These are phyloP conservation scores for Trididemnum nubilum DNA, from an alignment of 23 tunicate genomes.

Conservation along the genomic window DNA sequence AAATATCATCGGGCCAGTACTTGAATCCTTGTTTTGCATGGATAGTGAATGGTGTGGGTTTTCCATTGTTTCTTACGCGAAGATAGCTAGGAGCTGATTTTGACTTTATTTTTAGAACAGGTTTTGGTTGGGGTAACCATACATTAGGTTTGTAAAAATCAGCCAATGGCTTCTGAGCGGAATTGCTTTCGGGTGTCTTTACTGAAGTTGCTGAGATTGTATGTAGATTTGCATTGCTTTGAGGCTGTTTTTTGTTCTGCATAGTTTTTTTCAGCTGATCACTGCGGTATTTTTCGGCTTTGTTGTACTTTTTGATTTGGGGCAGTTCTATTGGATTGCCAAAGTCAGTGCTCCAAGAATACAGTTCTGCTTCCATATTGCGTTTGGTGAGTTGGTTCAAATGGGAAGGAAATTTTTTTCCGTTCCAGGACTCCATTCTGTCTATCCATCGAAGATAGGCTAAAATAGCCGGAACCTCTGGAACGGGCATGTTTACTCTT, in stretches of 20 bases:
- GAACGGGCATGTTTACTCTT: conserved; percentile 48
- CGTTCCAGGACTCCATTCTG: conserved; percentile 87
- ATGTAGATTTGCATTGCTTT: background rate
- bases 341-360: conserved; percentile 75
- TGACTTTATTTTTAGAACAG: background rate
- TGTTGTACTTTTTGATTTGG: conserved; percentile 67
- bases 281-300: conserved; percentile 80
- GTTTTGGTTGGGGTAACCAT: conserved; percentile 4
- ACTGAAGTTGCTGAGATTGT: background rate
- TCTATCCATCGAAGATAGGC: conserved; percentile 83
- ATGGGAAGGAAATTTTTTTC: conserved; percentile 26
- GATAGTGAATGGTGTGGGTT: conserved; percentile 68
- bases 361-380: conserved; percentile 15
- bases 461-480: conserved; percentile 69
- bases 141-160: conserved; percentile 9
- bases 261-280: conserved; percentile 33
- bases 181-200: background rate
- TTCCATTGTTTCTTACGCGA: conserved; percentile 3
- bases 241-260: background rate
- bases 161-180: background rate
- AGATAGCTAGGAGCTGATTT: background rate
- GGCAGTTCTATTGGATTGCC: conserved; percentile 76
- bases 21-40: conserved; percentile 86
- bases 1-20: conserved; percentile 76
- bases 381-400: conserved; percentile 19